Evolutionary conservation across 2,113 vertebrate genomes (phyloP).

Genomic region (Scartelaos histophorus): DNA sequence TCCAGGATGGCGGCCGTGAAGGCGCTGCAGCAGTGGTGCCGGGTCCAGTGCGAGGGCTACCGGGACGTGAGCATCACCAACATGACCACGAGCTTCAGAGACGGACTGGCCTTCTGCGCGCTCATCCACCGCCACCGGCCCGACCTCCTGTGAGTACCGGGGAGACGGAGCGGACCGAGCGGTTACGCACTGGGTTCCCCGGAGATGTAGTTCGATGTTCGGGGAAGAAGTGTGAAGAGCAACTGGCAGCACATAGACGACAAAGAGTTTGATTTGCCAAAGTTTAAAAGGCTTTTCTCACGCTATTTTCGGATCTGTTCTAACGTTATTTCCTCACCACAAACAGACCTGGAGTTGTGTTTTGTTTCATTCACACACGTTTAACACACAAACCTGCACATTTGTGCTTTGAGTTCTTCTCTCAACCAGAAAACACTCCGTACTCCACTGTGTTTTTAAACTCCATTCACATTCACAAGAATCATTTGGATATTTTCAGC

Average conservation of each 20-base stretch:
- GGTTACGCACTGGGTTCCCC: background rate
- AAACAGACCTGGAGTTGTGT: no score
- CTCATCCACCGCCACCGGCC: constrained; percentile 93
- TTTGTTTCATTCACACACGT: no score
- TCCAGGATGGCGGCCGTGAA: constrained; percentile 86
- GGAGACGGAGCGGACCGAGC: background rate
- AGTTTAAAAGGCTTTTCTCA: no score
- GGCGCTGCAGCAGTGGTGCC: constrained; percentile 95
- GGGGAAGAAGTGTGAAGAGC: background rate
- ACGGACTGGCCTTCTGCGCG: constrained; percentile 95
- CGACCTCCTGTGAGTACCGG: constrained; percentile 89
- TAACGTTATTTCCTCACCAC: no score
- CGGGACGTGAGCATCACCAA: constrained; percentile 89
- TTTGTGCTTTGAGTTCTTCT: no score
- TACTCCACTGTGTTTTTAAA: no score
- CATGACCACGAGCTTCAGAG: constrained; percentile 98
- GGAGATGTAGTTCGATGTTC: background rate
- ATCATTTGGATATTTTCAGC: no score
- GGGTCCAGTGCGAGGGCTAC: constrained; percentile 88
- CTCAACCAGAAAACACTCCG: no score
- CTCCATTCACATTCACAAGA: no score
- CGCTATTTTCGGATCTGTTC: no score
- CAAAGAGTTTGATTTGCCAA: background rate
- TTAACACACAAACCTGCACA: no score
- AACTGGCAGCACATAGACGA: background rate